phyloP scores from a whole-genome alignment of 2,888 invertebrate genomes.

The Adelphocoris suturalis region DNA sequence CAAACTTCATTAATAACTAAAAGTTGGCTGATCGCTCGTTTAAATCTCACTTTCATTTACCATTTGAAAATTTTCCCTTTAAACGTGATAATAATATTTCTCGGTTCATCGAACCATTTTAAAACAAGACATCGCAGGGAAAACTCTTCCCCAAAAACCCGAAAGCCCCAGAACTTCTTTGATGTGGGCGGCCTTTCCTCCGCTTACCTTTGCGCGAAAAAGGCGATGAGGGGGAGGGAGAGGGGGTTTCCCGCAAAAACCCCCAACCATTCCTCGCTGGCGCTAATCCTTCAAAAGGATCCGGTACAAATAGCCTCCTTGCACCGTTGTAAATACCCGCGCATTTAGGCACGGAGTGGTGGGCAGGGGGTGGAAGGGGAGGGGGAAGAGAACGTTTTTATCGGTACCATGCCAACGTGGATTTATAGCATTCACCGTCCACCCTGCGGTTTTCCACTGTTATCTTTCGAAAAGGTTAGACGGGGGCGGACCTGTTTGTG shows the following conservation, averaged over 20 bases:
- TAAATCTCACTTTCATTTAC: background rate
- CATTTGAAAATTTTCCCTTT: background rate
- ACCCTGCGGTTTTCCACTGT: conserved; percentile 43
- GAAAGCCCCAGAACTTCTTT: background rate
- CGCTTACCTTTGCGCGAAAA: background rate
- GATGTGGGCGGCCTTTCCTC: background rate
- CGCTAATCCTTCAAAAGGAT: background rate
- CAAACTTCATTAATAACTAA: too few relatives aligned
- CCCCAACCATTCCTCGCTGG: background rate
- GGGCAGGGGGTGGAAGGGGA: background rate
- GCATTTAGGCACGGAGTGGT: background rate
- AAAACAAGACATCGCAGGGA: background rate
- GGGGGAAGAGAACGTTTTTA: conserved; percentile 5
- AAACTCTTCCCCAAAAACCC: background rate
- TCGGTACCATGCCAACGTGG: conserved; percentile 52
- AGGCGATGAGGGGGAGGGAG: too few relatives aligned
- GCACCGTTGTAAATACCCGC: background rate
- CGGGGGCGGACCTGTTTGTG: conserved; percentile 21
- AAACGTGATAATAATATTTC: conserved; percentile 7
- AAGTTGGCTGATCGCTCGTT: background rate
- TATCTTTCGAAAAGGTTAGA: conserved; percentile 33
- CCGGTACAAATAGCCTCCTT: conserved; percentile 4
- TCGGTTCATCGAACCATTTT: conserved; percentile 4
- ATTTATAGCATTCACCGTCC: conserved; percentile 43
- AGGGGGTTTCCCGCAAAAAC: background rate